Evolutionary conservation across 2,888 invertebrate species (phyloP), one percentile per base, ranked within the genome.

Genomic region (Exocentrus adspersus): DNA sequence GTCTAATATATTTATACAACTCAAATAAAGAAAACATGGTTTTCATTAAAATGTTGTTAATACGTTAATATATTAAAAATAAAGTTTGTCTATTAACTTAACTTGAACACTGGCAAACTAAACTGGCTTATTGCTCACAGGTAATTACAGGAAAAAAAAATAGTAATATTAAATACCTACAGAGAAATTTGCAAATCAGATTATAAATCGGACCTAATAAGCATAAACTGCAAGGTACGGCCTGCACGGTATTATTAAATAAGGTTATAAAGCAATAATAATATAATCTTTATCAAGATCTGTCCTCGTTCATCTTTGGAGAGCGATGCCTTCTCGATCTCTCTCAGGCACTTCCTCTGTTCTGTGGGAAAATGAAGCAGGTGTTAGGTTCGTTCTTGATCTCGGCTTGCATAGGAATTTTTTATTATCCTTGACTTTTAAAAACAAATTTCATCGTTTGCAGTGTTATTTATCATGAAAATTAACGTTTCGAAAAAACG

Each of bases 351-450:
- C 77, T 78, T 78, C 77, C 78, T 80, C 72, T 72, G 71, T 67
- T 75, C 74, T 79, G 85, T 85, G 85, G 85, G 85, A 85, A 85
- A 85, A 84, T 83, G 74, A 81, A 82, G 85, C 85, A 85, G 85
- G 84, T 85, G 85, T 82, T 83, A 81, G 62, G 53, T 68, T 61
- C 60, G 82, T 66, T 62, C 68, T 69, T 60, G 70, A 71, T 72
- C 69, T 70, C 70, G 60, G 71, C 73, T 71, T 74, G 75, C 75
- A 74, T 70, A 72, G 75, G 74, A 74, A 77, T 78, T 77, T 77
- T 78, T 75, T 76, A 74, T 67, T 70, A 76, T 77, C 77, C 76
- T 77, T 77, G 75, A 77, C 72, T 79, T 76, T 78, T 74, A 71
- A 73, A 69, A 74, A 72, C 71, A 68, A 70, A 73, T 75, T 75